Evolutionary conservation across 2,888 invertebrate species (phyloP).

Genomic region (Zele albiditarsus): DNA sequence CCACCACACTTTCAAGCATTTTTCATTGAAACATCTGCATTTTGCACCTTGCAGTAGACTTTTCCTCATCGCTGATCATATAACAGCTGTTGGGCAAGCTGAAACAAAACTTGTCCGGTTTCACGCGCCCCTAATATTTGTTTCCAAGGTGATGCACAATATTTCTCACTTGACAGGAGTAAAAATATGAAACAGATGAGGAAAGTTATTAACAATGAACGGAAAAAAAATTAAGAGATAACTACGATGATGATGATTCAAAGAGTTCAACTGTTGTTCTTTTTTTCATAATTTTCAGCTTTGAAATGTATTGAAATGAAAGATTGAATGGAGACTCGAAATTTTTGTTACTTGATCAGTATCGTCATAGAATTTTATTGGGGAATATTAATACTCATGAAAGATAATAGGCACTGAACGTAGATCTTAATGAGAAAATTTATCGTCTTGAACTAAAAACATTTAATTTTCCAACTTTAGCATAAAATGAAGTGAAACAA

Average conservation of each 20-base stretch:
- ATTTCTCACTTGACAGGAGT: background rate
- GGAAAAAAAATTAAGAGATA: background rate
- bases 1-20: background rate
- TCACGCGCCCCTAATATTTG: background rate
- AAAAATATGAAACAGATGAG: background rate
- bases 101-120: conserved; percentile 22
- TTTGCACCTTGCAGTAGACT: background rate
- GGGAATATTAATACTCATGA: too few species aligned
- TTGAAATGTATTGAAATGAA: too few species aligned
- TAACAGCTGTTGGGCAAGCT: conserved; percentile 10
- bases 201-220: background rate
- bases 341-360: too few species aligned
- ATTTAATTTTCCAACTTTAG: too few species aligned
- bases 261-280: too few species aligned
- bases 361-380: too few species aligned
- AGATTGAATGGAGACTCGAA: too few species aligned
- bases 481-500: too few species aligned
- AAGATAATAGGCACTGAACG: too few species aligned
- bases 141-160: background rate
- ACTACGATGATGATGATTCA: background rate
- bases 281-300: too few species aligned
- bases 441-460: too few species aligned
- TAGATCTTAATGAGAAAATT: too few species aligned
- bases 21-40: conserved; percentile 21
- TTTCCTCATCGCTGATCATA: background rate